phyloP scores from a whole-genome alignment of 2,113 vertebrate genomes.

The Halcyon senegalensis region DNA sequence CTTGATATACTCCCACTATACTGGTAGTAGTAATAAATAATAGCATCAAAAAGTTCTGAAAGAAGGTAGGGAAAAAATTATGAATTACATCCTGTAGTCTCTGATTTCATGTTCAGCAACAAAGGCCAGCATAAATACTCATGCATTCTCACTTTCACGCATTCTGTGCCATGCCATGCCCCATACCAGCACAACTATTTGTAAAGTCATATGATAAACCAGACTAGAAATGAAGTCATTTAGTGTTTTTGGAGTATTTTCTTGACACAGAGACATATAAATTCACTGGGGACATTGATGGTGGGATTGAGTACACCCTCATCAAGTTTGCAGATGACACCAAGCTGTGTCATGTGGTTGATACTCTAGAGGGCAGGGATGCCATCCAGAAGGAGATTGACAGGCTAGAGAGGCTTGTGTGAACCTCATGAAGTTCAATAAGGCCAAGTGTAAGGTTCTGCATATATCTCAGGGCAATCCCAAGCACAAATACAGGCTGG shows the following conservation, averaged over 20 bases:
- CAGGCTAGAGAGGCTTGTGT: background rate
- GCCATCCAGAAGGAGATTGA: background rate
- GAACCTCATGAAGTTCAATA: background rate
- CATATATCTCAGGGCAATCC: too few relatives aligned
- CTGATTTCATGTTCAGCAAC: background rate
- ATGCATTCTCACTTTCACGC: background rate
- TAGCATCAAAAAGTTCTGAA: background rate
- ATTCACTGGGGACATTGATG: background rate
- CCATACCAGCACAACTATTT: background rate
- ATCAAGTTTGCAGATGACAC: background rate
- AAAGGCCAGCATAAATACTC: background rate
- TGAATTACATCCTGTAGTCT: background rate
- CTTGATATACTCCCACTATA: background rate
- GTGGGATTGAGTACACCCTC: background rate
- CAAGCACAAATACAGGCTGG: background rate
- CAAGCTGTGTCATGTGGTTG: background rate
- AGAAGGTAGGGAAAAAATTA: background rate
- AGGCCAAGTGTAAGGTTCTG: background rate
- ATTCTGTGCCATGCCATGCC: background rate
- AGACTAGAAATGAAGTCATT: background rate
- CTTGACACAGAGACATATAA: background rate
- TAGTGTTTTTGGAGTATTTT: fast-evolving
- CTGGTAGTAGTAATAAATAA: background rate
- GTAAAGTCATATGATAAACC: background rate
- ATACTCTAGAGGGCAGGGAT: background rate